Evolutionary conservation across 2,797 vertebrate species (phyloP).

Genomic region (Nothura maculosa): DNA sequence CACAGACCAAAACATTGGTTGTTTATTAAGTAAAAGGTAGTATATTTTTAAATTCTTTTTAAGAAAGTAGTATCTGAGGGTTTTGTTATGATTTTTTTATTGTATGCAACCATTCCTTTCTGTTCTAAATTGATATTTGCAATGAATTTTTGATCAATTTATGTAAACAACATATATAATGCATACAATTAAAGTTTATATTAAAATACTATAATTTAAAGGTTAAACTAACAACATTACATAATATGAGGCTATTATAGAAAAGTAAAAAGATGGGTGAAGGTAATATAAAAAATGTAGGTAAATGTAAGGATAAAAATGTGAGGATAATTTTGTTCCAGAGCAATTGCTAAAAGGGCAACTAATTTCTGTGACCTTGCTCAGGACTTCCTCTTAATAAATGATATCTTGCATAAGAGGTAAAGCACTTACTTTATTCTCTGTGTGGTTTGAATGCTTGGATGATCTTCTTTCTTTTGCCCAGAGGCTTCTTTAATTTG

Average conservation of each 20-base stretch:
- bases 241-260: neutral
- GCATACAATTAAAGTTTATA: neutral
- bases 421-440: neutral
- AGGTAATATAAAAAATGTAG: neutral
- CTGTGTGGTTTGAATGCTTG: neutral
- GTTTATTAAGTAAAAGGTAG: slow-evolving; percentile 16
- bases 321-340: neutral
- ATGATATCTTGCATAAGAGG: neutral
- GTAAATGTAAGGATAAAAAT: neutral
- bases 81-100: neutral
- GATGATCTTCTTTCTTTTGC: neutral
- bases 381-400: neutral
- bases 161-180: neutral
- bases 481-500: neutral
- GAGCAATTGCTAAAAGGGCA: neutral
- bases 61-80: neutral
- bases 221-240: neutral
- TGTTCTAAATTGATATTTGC: neutral
- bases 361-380: neutral
- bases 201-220: slow-evolving; percentile 13
- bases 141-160: neutral
- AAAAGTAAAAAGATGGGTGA: neutral
- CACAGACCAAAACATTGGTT: slow-evolving; percentile 31
- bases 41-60: neutral
- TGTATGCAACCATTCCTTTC: neutral